These are phyloP conservation scores for Parnassius smintheus DNA, from an alignment of 2,888 invertebrate species.

Conservation along the genomic window DNA sequence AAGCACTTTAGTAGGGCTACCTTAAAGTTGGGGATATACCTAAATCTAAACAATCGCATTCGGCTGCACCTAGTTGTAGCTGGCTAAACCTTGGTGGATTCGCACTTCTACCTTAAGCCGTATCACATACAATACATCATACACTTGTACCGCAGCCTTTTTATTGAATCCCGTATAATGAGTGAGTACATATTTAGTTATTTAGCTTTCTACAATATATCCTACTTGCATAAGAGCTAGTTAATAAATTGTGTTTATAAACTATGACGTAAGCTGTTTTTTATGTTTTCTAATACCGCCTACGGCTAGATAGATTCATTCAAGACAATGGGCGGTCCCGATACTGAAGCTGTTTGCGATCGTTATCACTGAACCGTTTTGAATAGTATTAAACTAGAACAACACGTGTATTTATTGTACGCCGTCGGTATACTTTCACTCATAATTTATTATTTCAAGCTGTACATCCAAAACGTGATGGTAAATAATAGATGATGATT, in stretches of 20 bases:
- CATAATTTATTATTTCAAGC: conserved; percentile 5
- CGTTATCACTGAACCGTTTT: conserved; percentile 19
- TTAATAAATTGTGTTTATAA: conserved; percentile 19
- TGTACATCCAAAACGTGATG: conserved; percentile 6
- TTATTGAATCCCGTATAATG: neutral
- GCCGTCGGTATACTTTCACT: conserved; percentile 17
- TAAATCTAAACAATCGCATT: no score
- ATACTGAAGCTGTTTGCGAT: conserved; percentile 9
- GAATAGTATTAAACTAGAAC: conserved; percentile 16
- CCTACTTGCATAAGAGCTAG: conserved; percentile 16
- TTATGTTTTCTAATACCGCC: conserved; percentile 9
- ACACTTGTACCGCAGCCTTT: neutral
- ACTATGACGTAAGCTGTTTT: conserved; percentile 16
- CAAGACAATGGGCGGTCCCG: conserved; percentile 18
- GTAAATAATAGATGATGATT: neutral
- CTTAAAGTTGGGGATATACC: no score
- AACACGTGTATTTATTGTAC: conserved; percentile 17
- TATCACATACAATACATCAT: no score
- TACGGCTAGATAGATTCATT: conserved; percentile 16
- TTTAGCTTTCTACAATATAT: conserved; percentile 16
- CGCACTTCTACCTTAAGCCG: no score
- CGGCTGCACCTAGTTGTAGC: no score
- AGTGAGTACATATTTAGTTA: conserved; percentile 18
- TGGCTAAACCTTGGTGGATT: no score
- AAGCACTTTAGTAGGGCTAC: no score